Percentiles rank a stretch among this genome's conserved stretches.
These are phyloP conservation scores for Typhlichthys eigenmanni DNA, from an alignment of 2,797 vertebrate species.

Conservation along the genomic window DNA sequence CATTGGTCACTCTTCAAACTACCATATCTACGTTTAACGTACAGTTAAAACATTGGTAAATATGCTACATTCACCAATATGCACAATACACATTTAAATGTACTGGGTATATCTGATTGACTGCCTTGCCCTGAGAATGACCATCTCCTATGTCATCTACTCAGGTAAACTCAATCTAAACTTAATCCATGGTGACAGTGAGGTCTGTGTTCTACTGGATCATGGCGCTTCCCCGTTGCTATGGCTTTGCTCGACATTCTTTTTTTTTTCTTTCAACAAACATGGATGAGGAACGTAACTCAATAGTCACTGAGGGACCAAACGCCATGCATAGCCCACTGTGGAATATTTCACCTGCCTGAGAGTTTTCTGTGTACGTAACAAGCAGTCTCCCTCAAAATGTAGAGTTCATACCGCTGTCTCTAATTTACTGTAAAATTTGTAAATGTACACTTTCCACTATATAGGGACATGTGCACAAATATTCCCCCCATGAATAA, in stretches of 20 bases:
- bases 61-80: background rate
- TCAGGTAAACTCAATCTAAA: conserved; percentile 55
- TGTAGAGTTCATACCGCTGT: conserved; percentile 34
- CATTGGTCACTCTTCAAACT: background rate
- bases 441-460: too few relatives aligned
- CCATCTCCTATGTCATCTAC: conserved; percentile 65
- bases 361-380: conserved; percentile 57
- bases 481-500: too few relatives aligned
- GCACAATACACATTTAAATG: background rate
- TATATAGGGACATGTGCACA: too few relatives aligned
- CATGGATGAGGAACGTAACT: conserved; percentile 61
- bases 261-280: conserved; percentile 43
- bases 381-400: conserved; percentile 44
- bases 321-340: conserved; percentile 34
- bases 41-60: background rate
- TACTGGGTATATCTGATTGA: background rate
- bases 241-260: conserved; percentile 56
- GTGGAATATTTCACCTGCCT: conserved; percentile 53
- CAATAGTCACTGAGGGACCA: conserved; percentile 64
- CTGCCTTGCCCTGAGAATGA: conserved; percentile 50
- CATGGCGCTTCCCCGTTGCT: conserved; percentile 49
- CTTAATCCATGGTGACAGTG: conserved; percentile 65
- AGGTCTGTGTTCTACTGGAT: conserved; percentile 57
- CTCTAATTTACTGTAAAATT: conserved; percentile 28
- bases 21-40: background rate